Percentiles rank a stretch among this genome's conserved stretches.
Evolutionary conservation across 1,140 invertebrate species (phyloP).

Genomic region (Euwallacea fornicatus): DNA sequence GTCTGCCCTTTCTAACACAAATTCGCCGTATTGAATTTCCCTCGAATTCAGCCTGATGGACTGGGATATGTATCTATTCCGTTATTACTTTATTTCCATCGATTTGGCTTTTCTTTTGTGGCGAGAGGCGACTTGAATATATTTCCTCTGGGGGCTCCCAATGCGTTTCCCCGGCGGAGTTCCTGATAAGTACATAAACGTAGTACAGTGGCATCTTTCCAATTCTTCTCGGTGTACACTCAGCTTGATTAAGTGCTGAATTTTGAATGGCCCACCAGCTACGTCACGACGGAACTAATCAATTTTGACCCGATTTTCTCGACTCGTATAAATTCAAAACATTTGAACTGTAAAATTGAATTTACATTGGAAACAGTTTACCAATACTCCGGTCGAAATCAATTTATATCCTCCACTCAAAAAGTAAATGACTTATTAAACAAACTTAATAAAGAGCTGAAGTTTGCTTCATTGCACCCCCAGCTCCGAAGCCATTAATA

Average conservation of each 20-base stretch:
- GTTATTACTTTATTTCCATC: slow-evolving; percentile 50
- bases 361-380: too few species aligned
- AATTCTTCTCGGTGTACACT: too few species aligned
- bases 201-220: not conserved
- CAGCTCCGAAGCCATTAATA: slow-evolving; percentile 24
- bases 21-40: slow-evolving; percentile 41
- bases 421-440: slow-evolving; percentile 19
- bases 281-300: too few species aligned
- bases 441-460: slow-evolving; percentile 21
- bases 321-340: too few species aligned
- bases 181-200: slow-evolving; percentile 18
- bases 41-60: slow-evolving; percentile 40
- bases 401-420: slow-evolving; percentile 8
- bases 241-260: too few species aligned
- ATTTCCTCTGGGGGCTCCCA: slow-evolving; percentile 28
- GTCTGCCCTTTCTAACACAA: slow-evolving; percentile 28
- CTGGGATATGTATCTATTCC: slow-evolving; percentile 45
- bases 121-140: slow-evolving; percentile 34
- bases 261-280: too few species aligned
- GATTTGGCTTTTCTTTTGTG: slow-evolving; percentile 44
- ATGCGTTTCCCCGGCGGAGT: slow-evolving; percentile 17
- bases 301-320: too few species aligned
- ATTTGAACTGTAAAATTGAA: too few species aligned
- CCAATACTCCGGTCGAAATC: not conserved
- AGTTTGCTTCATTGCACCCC: slow-evolving; percentile 22